Base-by-base conservation (phyloP, 2,113 vertebrate species). In the Crotalus tigris region DNA sequence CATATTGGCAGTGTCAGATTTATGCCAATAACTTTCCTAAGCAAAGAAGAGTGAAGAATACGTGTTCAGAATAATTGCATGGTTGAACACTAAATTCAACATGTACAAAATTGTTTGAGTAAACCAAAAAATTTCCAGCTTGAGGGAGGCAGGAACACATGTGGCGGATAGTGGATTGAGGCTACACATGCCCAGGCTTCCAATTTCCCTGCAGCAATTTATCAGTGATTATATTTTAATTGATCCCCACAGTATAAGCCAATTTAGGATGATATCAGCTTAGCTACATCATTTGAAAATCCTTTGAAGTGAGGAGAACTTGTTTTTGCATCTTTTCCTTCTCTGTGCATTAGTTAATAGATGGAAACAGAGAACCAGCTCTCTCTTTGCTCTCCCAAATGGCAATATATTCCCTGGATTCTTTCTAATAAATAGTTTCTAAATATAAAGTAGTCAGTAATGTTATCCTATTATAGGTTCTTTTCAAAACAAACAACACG, bases 211-310 rank as follows among this genome's bases (percentile, higher is more conserved):
- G 23, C 49, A 96, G 94, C 85, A 94, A 93, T 94, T 95, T 96
- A 87, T 94, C 90, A 95, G 87, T 93, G 92, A 94, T 96, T 92
- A 94, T 96, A 93, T 92, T 92, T 95, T 96, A 97, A 97, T 95
- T 94, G 61, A 96, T 97, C 94, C 95, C 93, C 92, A 85, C 17
- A 95, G 94, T 95, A 95, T 93, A 94, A 96, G 21, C 86, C 90
- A 95, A 90, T 96, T 97, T 96, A 94, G 64, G 55, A 95, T 90
- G 92, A 87, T 93, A 94, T 85, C 89, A 94, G 10, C 53, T 91
- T 92, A 58, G 64, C 46, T 93, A 92, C 39, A 94, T 24, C 64
- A 92, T 93, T 96, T 96, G 55, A 61, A 95, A 95, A 95, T 90
- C 55, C 19, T 97, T 94, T 95, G 93, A 97, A 96, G 92, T 94